Percentiles rank a stretch among this genome's conserved stretches.
These are phyloP conservation scores for Emydoidea blandingii DNA, from an alignment of 2,797 vertebrate genomes.

Conservation along the genomic window DNA sequence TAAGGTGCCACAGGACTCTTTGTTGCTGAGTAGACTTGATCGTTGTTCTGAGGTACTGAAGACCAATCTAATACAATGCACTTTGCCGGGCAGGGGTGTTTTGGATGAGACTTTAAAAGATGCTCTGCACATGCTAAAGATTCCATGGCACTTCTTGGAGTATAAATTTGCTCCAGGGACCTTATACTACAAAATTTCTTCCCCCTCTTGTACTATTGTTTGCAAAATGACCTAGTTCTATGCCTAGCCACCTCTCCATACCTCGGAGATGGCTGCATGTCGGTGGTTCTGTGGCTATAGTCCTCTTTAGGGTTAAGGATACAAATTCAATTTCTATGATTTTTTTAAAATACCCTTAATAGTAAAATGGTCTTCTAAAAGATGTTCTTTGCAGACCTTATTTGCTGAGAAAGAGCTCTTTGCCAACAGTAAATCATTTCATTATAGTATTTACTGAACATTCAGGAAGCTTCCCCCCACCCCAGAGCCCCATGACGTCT, in stretches of 20 bases:
- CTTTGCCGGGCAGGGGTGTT: background rate
- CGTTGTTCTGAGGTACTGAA: background rate
- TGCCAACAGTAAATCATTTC: background rate
- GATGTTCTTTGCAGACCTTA: background rate
- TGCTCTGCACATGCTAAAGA: background rate
- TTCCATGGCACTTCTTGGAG: background rate
- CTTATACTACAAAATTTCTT: background rate
- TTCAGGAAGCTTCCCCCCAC: background rate
- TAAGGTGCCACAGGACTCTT: no score
- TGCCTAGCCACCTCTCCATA: background rate
- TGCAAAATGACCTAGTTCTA: background rate
- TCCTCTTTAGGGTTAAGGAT: background rate
- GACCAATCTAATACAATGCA: background rate
- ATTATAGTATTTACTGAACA: background rate
- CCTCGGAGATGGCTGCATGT: background rate
- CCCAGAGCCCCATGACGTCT: no score
- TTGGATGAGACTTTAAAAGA: background rate
- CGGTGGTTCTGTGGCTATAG: background rate
- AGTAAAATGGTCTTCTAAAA: background rate
- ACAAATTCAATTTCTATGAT: background rate
- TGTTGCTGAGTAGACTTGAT: background rate
- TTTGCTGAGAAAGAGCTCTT: background rate
- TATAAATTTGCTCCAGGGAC: background rate
- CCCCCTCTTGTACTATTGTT: background rate
- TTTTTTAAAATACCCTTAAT: background rate